Conservation (phyloP, 2,888 invertebrate genomes). For the Cheilosia variabilis region DNA sequence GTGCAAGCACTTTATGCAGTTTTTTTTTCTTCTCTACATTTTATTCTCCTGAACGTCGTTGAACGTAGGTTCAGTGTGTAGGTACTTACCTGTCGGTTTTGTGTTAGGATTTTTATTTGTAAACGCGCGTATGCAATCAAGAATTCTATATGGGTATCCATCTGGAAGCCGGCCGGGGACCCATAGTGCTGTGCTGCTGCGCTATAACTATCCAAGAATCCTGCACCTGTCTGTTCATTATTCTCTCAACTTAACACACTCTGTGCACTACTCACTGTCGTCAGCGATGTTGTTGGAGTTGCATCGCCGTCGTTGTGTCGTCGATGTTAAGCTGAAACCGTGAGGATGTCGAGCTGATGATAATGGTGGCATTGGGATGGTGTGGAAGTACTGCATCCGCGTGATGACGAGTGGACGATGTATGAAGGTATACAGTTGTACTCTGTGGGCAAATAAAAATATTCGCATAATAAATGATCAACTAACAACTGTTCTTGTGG, state of each 20-base stretch:
- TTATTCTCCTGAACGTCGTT: constrained; percentile 41
- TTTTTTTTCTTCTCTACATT: constrained; percentile 21
- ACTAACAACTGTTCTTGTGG: constrained; percentile 62
- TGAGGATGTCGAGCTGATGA: constrained; percentile 22
- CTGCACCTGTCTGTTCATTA: constrained; percentile 73
- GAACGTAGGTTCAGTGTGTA: constrained; percentile 28
- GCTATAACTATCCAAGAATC: constrained; percentile 46
- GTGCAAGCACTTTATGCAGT: constrained; percentile 45
- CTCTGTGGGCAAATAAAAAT: constrained; percentile 65
- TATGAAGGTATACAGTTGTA: neutral
- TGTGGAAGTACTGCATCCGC: constrained; percentile 21
- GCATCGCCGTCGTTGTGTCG: constrained; percentile 4
- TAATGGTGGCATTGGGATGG: constrained; percentile 3
- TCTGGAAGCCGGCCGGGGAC: constrained; percentile 39
- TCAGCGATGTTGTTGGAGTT: constrained; percentile 7
- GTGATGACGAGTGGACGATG: constrained; percentile 11
- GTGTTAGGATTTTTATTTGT: constrained; percentile 57
- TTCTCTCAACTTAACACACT: constrained; percentile 58
- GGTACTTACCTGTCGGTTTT: constrained; percentile 61
- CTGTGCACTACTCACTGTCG: constrained; percentile 53
- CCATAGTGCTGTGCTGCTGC: constrained; percentile 14
- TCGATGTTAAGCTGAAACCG: constrained; percentile 4
- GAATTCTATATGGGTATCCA: constrained; percentile 69
- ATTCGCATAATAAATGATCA: constrained; percentile 68
- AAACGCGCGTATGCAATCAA: constrained; percentile 65